phyloP scores from a whole-genome alignment of 1,140 invertebrate species.

The Pristionchus pacificus region DNA sequence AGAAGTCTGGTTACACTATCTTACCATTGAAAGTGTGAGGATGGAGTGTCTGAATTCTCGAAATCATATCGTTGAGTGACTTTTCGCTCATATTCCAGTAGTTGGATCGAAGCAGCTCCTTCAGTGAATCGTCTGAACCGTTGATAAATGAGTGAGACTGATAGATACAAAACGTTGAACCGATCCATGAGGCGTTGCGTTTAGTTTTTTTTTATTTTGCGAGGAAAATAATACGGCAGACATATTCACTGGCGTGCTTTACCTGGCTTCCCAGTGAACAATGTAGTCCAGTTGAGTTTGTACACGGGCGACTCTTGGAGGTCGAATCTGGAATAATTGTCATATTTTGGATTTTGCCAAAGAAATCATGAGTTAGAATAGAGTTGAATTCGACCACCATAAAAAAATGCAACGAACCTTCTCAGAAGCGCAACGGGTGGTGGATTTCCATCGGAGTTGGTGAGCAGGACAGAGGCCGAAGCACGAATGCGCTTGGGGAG shows the following conservation, averaged over 20 bases:
- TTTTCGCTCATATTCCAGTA: constrained; percentile 14
- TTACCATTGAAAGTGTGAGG: too few species aligned
- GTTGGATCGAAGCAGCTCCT: constrained; percentile 7
- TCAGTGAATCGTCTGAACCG: constrained; percentile 7
- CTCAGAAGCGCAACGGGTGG: constrained; percentile 6
- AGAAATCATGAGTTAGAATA: too few species aligned
- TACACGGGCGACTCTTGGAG: constrained; percentile 11
- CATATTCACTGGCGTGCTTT: background rate
- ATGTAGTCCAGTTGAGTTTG: constrained; percentile 13
- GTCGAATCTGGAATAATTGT: too few species aligned
- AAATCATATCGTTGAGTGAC: too few species aligned
- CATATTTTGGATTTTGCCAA: too few species aligned
- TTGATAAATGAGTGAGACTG: background rate
- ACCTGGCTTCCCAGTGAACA: constrained; percentile 4
- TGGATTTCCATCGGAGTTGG: constrained; percentile 7
- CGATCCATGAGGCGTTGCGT: too few species aligned
- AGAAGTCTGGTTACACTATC: too few species aligned
- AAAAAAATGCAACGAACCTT: background rate
- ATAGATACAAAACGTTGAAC: background rate
- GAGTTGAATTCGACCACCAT: too few species aligned
- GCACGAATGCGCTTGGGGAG: background rate
- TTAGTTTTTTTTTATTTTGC: background rate
- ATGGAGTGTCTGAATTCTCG: too few species aligned
- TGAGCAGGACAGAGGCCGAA: constrained; percentile 11
- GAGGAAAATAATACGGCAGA: background rate